Evolutionary conservation across 2,888 invertebrate genomes (phyloP), one percentile per base, ranked within the genome.

Genomic region (Hanleya hanleyi): DNA sequence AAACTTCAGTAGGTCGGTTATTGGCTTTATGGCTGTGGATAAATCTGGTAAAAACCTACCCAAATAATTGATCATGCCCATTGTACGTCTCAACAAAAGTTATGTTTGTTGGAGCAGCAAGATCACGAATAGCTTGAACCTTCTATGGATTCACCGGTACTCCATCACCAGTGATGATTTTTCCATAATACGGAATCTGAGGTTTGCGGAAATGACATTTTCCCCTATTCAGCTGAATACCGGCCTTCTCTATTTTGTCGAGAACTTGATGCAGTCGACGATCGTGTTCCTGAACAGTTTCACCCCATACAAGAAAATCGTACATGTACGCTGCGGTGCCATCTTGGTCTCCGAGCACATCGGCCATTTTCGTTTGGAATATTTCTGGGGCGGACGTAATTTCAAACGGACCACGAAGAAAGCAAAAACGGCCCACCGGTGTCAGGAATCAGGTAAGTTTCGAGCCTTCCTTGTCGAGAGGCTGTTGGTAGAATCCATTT

Each of bases 361-460:
- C 70, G 0, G 71, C 38, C 69, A 76, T 76, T 64, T 74, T 62
- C 2, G 69, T 41, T 35, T 51, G 51, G 22, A 51, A 51, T 18
- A 51, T 51, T 51, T 51, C 51, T 7, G 51, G 51, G 15, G 22
- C 51, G n/a, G 22, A 51, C 7, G 12, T 51, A 51, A 51, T 51
- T 18, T 26, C 51, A 22, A 51, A 51, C 7, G 26, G 51, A 33
- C 12, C 26, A 15, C 66, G 37, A 32, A 49, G 57, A 29, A 72
- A 77, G n/a, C 69, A 69, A 67, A 62, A 78, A 4, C 74, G 33
- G 1, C 74, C 72, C 29, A 78, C 35, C 0, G 76, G 71, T 36
- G 74, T 76, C 1, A 78, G 74, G 33, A 75, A 72, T 18, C 65
- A 76, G 1, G 73, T 78, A 0, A 76, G 41, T 26, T 61, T 51